Evolutionary conservation across 2,113 vertebrate species (phyloP).

Genomic region (Sprattus sprattus): DNA sequence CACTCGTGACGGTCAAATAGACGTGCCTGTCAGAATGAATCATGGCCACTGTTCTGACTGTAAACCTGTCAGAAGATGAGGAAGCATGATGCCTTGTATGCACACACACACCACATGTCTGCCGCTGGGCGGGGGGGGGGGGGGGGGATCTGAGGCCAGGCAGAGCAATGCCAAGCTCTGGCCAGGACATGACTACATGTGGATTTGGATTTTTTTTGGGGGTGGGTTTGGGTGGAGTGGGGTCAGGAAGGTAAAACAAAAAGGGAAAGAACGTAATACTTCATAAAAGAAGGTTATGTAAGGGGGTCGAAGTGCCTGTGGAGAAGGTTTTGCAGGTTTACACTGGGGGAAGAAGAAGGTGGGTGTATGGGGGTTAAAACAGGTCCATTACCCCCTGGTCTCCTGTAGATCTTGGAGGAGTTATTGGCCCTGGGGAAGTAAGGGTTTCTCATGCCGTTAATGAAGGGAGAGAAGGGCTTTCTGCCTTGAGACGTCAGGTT

Average conservation of each 20-base stretch:
- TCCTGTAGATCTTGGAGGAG: slow-evolving; percentile 51
- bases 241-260: not conserved
- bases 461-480: slow-evolving; percentile 49
- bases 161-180: slow-evolving; percentile 15
- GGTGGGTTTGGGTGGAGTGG: not conserved
- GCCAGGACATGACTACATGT: not conserved
- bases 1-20: not conserved
- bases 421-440: slow-evolving; percentile 57
- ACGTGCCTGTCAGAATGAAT: slow-evolving; percentile 32
- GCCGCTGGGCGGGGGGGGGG: not conserved
- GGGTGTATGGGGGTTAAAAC: slow-evolving; percentile 22
- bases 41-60: slow-evolving; percentile 28
- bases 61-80: slow-evolving; percentile 39
- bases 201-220: not conserved
- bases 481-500: slow-evolving; percentile 52
- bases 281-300: not conserved
- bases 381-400: slow-evolving; percentile 63
- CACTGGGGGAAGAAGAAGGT: not conserved
- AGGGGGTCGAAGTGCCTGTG: not conserved
- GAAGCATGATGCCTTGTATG: slow-evolving; percentile 24
- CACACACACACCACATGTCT: slow-evolving; percentile 23
- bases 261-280: not conserved
- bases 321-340: slow-evolving; percentile 9
- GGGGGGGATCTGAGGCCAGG: not conserved
- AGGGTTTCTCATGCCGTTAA: slow-evolving; percentile 56